phyloP scores from a whole-genome alignment of 1,140 invertebrate genomes.

The Brachionus paranguensis region DNA sequence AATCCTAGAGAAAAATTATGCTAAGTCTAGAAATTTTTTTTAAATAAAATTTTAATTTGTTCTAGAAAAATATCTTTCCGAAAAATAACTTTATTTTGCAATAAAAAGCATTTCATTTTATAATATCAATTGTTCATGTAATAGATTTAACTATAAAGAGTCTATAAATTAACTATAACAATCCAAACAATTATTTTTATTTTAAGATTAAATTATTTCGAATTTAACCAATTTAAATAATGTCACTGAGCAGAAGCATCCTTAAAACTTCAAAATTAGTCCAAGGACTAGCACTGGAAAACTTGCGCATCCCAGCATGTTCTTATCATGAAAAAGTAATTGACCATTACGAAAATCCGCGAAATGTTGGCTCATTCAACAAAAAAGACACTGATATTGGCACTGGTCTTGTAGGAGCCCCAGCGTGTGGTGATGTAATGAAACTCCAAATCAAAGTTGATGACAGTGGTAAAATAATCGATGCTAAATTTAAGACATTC shows the following conservation, averaged over 20 bases:
- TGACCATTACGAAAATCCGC: conserved; percentile 98
- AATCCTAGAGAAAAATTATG: neutral
- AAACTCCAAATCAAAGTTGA: conserved; percentile 84
- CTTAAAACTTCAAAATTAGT: neutral
- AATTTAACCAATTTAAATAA: neutral
- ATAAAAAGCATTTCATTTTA: neutral
- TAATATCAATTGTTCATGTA: neutral
- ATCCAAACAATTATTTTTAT: neutral
- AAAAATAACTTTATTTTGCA: neutral
- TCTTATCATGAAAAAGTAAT: conserved; percentile 56
- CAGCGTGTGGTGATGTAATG: conserved; percentile 99
- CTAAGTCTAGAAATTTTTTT: neutral
- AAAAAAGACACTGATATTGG: conserved; percentile 90
- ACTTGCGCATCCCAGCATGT: neutral
- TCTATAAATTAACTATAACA: neutral
- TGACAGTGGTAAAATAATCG: conserved; percentile 90
- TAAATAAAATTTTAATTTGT: neutral
- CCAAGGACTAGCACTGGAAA: neutral
- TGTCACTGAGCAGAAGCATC: neutral
- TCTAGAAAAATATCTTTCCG: neutral
- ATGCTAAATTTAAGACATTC: conserved; percentile 99
- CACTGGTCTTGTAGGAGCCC: conserved; percentile 94
- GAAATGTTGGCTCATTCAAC: conserved; percentile 94
- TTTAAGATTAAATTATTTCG: neutral
- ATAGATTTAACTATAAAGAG: neutral